Conservation (phyloP, 1,140 invertebrate genomes). For the Lepidurus packardi region DNA sequence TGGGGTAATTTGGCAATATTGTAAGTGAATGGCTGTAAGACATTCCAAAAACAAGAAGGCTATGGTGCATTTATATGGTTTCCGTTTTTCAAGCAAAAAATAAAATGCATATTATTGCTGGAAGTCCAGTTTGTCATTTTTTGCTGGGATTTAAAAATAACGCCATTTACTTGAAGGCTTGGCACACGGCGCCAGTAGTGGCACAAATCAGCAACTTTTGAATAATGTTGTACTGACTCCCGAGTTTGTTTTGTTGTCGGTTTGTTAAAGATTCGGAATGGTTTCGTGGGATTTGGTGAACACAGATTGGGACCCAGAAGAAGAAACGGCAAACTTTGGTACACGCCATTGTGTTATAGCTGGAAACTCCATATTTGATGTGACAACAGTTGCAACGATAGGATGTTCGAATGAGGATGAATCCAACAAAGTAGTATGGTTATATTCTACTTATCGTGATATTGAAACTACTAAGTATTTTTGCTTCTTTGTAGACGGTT, state of each 20-base stretch:
- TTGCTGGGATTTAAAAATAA: too few relatives aligned
- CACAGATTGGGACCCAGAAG: slow-evolving; percentile 33
- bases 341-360: slow-evolving; percentile 32
- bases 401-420: slow-evolving; percentile 23
- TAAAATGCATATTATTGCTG: slow-evolving; percentile 7
- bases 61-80: neutral
- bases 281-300: slow-evolving; percentile 29
- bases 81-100: neutral
- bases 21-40: neutral
- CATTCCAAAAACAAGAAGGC: neutral
- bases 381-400: slow-evolving; percentile 29
- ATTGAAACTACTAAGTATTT: neutral
- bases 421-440: neutral
- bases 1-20: neutral
- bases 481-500: neutral
- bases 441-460: neutral
- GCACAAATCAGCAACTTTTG: too few relatives aligned
- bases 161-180: too few relatives aligned
- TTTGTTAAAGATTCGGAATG: neutral
- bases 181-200: too few relatives aligned
- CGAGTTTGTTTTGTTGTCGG: neutral
- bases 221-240: too few relatives aligned
- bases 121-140: neutral
- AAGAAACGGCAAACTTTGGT: slow-evolving; percentile 33
- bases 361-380: slow-evolving; percentile 29